Evolutionary conservation across 2,888 invertebrate species (phyloP), one percentile per base, ranked within the genome.

Genomic region (Cartodere bifasciata): DNA sequence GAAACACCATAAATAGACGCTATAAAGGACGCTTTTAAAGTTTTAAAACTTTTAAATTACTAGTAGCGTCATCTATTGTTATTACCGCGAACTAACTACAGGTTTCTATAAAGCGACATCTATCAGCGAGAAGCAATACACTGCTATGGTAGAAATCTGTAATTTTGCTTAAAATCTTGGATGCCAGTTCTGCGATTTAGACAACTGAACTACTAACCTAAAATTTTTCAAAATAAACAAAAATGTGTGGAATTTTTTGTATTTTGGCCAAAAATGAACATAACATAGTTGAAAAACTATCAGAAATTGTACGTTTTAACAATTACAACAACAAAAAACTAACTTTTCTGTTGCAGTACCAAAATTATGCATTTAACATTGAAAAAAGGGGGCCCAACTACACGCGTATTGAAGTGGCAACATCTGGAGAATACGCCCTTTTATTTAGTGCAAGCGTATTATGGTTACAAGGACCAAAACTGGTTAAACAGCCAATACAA

Each of bases 381-480:
- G 45, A 47, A 36, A 63, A 65, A 16, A 62, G 78, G 50, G 78
- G 78, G 1, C 77, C 77, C 2, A 66, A 77, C 48, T 48, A 21
- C 26, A 41, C 46, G 16, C 38, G 41, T 24, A 38, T 36, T 12
- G 40, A 42, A 35, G 37, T 31, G 17, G 36, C 39, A 23, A 27
- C 30, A 10, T 11, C 38, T 15, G 36, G 40, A 22, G 35, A 45
- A 29, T 41, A 35, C 20, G 43, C 42, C 22, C 39, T 57, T 32
- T 34, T 50, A 6, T 53, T 58, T 41, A 47, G 45, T 51, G 70
- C 70, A 5, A 62, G 68, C 39, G 81, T 91, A 4, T 62, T 94
- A 28, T 90, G 91, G 82, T 78, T 86, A 58, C 85, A 91, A 62
- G 92, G 92, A 3, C 24, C 36, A 1, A 32, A 55, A 11, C 49